Conservation (phyloP, 2,797 vertebrate species). For the Perodicticus potto region DNA sequence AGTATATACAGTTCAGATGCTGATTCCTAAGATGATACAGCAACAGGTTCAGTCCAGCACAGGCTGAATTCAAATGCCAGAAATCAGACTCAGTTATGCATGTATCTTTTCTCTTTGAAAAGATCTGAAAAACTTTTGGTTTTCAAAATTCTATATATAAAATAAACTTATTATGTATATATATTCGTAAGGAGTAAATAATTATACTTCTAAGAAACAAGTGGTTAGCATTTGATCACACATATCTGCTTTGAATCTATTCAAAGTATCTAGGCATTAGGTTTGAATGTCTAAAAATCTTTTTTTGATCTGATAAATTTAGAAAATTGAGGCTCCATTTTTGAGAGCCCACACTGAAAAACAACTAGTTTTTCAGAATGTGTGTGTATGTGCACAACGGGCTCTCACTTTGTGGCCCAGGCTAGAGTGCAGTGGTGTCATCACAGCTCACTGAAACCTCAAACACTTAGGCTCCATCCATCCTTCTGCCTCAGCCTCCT, state of each 20-base stretch:
- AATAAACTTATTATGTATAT: too few species aligned
- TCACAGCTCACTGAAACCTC: background rate
- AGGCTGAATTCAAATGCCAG: background rate
- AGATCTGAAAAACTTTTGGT: background rate
- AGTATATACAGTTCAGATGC: background rate
- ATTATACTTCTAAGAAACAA: background rate
- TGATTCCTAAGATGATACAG: background rate
- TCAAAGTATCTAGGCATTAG: background rate
- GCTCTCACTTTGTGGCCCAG: background rate
- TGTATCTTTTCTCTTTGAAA: background rate
- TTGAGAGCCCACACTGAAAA: constrained; percentile 12
- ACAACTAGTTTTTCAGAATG: background rate
- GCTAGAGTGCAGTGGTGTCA: background rate
- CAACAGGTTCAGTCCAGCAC: background rate
- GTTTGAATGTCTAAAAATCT: background rate
- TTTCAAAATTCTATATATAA: background rate
- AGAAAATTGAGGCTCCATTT: background rate
- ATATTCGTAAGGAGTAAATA: background rate
- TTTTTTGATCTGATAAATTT: background rate
- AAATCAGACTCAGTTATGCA: background rate
- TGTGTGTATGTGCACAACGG: background rate
- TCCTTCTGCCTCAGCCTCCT: background rate
- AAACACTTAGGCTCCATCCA: background rate
- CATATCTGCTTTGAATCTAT: background rate
- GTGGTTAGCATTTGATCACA: background rate